Conservation (phyloP, 2,888 invertebrate genomes). For the Rutpela maculata region DNA sequence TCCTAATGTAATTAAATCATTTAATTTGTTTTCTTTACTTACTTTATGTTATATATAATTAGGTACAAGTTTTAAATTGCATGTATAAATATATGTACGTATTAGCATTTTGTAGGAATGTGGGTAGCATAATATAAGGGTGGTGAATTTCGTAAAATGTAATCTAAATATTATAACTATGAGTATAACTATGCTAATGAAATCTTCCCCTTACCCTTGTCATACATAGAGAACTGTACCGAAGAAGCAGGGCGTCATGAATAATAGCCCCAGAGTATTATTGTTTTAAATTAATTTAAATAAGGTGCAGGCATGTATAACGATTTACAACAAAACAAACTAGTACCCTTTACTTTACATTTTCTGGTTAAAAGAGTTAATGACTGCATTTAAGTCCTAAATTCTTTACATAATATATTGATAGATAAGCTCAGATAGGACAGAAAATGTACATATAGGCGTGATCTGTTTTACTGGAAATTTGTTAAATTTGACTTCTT, state of each 20-base stretch:
- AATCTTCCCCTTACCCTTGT: background rate
- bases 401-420: no score
- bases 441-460: no score
- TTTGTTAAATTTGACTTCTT: no score
- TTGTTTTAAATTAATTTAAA: background rate
- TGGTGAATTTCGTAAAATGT: background rate
- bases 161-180: conserved; percentile 2
- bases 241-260: background rate
- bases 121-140: background rate
- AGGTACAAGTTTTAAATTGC: background rate
- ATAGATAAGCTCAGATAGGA: no score
- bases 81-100: background rate
- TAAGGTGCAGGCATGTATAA: background rate
- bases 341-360: background rate
- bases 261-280: background rate
- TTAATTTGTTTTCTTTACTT: no score
- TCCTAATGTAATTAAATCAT: no score
- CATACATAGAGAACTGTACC: background rate
- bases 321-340: background rate
- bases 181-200: conserved; percentile 3
- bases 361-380: background rate
- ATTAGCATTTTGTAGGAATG: background rate
- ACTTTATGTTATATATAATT: background rate
- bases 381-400: no score
- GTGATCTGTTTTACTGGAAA: no score